Percentiles rank a stretch among this genome's conserved stretches.
Evolutionary conservation across 2,797 vertebrate genomes (phyloP).

Genomic region (Syndactyla subalaris): DNA sequence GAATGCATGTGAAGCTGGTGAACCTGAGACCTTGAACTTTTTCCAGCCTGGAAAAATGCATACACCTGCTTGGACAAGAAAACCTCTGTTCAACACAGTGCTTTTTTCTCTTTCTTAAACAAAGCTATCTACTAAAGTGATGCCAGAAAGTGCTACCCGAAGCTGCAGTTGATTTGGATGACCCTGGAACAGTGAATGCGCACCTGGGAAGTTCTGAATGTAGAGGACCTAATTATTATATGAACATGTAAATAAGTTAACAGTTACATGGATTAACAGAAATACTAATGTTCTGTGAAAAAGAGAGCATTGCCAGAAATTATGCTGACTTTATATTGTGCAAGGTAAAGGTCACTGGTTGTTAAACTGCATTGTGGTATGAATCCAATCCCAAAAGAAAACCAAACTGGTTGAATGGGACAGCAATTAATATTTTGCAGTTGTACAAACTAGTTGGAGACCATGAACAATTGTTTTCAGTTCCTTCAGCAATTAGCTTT

Average conservation of each 20-base stretch:
- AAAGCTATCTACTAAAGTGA: neutral
- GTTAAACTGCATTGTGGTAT: conserved; percentile 15
- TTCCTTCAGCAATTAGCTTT: neutral
- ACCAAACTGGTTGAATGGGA: neutral
- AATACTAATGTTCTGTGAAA: conserved; percentile 19
- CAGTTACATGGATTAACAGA: conserved; percentile 39
- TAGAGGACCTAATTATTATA: conserved; percentile 53
- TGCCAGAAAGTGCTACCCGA: conserved; percentile 32
- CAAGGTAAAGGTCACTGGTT: conserved; percentile 23
- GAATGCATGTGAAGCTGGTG: conserved; percentile 58
- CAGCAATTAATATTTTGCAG: neutral
- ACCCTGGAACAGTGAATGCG: neutral
- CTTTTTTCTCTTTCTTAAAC: conserved; percentile 47
- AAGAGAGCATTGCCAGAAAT: conserved; percentile 40
- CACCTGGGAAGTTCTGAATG: conserved; percentile 63
- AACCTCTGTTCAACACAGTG: conserved; percentile 58
- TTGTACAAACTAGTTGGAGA: conserved; percentile 7
- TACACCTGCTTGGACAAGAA: conserved; percentile 43
- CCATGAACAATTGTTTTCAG: neutral
- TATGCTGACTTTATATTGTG: conserved; percentile 9
- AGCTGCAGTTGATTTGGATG: conserved; percentile 18
- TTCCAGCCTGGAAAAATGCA: conserved; percentile 46
- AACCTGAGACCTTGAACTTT: conserved; percentile 62
- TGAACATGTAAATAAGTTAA: conserved; percentile 71
- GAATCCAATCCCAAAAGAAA: neutral